phyloP scores from a whole-genome alignment of 2,888 invertebrate species.

The Blastobasis lacticolella region DNA sequence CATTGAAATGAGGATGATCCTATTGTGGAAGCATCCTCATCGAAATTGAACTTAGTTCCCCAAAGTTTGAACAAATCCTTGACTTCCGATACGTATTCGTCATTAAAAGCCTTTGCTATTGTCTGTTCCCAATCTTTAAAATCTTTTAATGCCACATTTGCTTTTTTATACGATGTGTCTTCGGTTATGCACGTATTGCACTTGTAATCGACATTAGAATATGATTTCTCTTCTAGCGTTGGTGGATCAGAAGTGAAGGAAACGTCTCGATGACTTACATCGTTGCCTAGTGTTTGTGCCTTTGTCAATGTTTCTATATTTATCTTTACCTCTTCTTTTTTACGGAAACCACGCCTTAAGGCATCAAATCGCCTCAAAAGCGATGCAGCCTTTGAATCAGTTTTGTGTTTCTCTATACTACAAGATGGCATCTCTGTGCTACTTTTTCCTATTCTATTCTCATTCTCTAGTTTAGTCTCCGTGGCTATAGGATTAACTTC shows the following conservation, averaged over 20 bases:
- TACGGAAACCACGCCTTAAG: constrained; percentile 34
- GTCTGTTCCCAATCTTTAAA: no score
- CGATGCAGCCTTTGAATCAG: constrained; percentile 35
- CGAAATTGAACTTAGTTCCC: constrained; percentile 51
- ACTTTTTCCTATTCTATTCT: constrained; percentile 36
- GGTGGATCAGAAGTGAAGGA: constrained; percentile 53
- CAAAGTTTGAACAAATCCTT: constrained; percentile 56
- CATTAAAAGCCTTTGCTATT: no score
- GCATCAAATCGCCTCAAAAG: constrained; percentile 46
- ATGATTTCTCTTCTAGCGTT: constrained; percentile 44
- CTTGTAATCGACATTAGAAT: constrained; percentile 33
- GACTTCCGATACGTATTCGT: constrained; percentile 19
- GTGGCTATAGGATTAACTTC: constrained; percentile 37
- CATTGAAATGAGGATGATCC: background rate
- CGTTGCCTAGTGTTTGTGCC: background rate
- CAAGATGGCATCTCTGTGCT: constrained; percentile 17
- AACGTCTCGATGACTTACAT: constrained; percentile 35
- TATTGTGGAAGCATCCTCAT: constrained; percentile 23
- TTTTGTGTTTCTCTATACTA: background rate
- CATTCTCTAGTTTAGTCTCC: constrained; percentile 52
- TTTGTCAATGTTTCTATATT: constrained; percentile 13
- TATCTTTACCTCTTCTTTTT: constrained; percentile 35
- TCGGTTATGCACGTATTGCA: constrained; percentile 18
- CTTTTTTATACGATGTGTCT: constrained; percentile 8
- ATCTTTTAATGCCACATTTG: background rate